Base-by-base conservation (phyloP, 2,113 vertebrate species). In the Etheostoma cragini region DNA sequence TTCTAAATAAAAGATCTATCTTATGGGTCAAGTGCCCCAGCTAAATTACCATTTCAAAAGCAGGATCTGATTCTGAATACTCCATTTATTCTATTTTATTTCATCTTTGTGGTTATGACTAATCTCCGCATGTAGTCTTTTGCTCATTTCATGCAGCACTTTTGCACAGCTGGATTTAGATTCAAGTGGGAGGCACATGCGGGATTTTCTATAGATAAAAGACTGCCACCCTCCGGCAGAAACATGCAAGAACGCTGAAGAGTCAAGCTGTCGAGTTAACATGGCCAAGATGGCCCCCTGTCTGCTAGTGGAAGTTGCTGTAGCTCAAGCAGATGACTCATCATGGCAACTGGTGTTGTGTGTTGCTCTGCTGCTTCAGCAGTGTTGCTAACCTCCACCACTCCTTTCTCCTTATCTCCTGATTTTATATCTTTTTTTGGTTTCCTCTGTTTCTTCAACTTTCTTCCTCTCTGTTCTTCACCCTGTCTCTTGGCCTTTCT, bases 281-380 rank as follows among this genome's bases (percentile, higher is more conserved):
- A 33, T 49, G 52, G 57, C 76, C 62, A 67, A 82, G 68, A 53
- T 81, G 70, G 76, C 77, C 72, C 69, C 81, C 82, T 69, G 81
- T 81, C 81, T 82, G 87, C 79, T 47, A 63, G 56, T 52, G 72
- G 53, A 83, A 67, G 54, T 61, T 1, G 38, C 76, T 84, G 70
- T 87, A n/a, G 64, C 66, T 83, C 72, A 4, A 61, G 45, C 65
- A 53, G 53, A 87, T 91, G 86, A 91, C 76, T 91, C 86, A 89
- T 86, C 66, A 8, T 76, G 73, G 69, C 42, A 76, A 61, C 78
- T 71, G 69, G 33, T 78, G 16, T 83, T 79, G 80, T 82, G 62
- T 84, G 67, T 73, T 83, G 83, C 76, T 87, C 64, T 58, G 15
- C n/a, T 77, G 58, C 64, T 82, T 70, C 79, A 66, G 60, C 24